These are phyloP conservation scores for Otus sunia DNA, from an alignment of 2,113 vertebrate species.

Conservation along the genomic window DNA sequence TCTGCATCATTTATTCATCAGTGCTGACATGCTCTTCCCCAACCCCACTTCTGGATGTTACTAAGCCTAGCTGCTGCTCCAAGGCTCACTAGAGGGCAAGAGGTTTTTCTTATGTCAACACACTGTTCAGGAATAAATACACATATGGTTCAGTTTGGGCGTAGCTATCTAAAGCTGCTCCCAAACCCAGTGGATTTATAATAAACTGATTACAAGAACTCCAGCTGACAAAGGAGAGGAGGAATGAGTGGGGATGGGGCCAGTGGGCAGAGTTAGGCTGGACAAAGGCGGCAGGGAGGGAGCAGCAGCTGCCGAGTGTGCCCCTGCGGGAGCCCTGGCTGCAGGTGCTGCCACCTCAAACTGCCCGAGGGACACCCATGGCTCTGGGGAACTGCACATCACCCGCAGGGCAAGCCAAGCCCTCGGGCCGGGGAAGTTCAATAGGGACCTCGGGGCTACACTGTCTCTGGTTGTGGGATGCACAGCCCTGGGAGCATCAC, in stretches of 20 bases:
- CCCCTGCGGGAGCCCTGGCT: background rate
- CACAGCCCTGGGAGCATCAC: background rate
- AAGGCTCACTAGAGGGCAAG: background rate
- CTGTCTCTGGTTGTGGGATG: background rate
- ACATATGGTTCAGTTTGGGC: constrained; percentile 19
- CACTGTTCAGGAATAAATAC: background rate
- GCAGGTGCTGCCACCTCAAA: background rate
- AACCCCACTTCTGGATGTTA: background rate
- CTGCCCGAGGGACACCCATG: rapidly evolving
- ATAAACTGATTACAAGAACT: constrained; percentile 4
- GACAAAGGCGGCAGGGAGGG: background rate
- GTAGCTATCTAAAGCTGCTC: background rate
- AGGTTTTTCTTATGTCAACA: constrained; percentile 4
- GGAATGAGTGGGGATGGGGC: background rate
- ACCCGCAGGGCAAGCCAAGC: rapidly evolving
- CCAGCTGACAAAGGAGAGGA: background rate
- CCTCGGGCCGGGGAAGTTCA: background rate
- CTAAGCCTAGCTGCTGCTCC: background rate
- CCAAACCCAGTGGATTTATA: constrained; percentile 2
- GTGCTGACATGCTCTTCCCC: background rate
- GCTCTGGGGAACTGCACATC: background rate
- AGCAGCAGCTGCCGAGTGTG: background rate
- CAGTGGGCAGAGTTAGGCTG: background rate
- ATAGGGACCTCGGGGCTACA: background rate
- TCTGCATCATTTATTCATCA: background rate